Evolutionary conservation across 2,797 vertebrate species (phyloP).

Genomic region (Pelobates cultripes): DNA sequence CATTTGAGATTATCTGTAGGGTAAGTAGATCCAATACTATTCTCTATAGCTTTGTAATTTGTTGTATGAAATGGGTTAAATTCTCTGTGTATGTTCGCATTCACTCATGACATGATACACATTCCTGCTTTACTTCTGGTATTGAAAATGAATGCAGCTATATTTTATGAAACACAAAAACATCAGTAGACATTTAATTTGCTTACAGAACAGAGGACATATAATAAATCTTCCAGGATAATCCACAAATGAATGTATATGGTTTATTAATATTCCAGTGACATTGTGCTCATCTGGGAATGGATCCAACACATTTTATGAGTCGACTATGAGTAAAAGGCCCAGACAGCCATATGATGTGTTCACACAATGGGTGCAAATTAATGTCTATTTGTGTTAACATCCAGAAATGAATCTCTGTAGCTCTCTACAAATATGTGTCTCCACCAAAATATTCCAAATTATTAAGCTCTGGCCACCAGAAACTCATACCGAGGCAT

Average conservation of each 20-base stretch:
- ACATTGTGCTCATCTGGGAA: conserved; percentile 16
- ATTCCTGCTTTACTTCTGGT: not conserved
- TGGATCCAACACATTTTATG: not conserved
- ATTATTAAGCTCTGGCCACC: not conserved
- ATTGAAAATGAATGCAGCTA: not conserved
- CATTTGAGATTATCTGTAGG: too few relatives aligned
- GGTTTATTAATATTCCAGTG: conserved; percentile 15
- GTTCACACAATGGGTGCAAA: conserved; percentile 1
- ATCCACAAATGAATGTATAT: not conserved
- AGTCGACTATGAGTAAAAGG: not conserved
- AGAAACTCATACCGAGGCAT: not conserved
- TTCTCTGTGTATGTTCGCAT: too few relatives aligned
- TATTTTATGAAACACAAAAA: not conserved
- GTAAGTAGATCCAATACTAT: too few relatives aligned
- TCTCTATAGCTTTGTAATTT: too few relatives aligned
- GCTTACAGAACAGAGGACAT: not conserved
- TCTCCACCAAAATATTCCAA: not conserved
- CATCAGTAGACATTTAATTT: not conserved
- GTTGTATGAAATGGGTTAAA: too few relatives aligned
- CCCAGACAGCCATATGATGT: not conserved
- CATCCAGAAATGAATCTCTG: not conserved
- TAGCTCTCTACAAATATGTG: not conserved
- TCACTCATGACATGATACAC: not conserved
- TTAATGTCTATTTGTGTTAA: conserved; percentile 8
- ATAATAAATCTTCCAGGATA: not conserved